Evolutionary conservation across 2,113 vertebrate genomes (phyloP), one percentile per base, ranked within the genome.

Genomic region (Tor tambroides): DNA sequence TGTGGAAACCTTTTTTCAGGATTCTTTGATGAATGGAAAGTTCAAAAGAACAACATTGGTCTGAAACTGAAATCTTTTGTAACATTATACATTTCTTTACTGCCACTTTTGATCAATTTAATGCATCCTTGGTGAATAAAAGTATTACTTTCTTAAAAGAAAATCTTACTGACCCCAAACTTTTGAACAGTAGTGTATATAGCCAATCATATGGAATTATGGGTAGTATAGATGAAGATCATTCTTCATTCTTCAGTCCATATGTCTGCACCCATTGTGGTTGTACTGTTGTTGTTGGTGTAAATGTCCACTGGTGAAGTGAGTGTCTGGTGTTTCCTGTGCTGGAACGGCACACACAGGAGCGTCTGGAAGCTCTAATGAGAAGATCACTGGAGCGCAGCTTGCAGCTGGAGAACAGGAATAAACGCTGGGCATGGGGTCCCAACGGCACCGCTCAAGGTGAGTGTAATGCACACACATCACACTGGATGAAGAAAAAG

Each of bases 331-430:
- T 80, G n/a, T 69, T 65, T 49, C 38, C 41, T 83, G n/a, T 87
- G 21, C 89, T 85, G 75, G 54, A 81, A 83, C n/a, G 83, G 9
- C 59, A 69, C 30, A 43, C 54, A 89, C 92, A 99, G 98, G 97
- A 98, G 89, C 97, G 97, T 41, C 93, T 99, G 88, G 97, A 98
- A 92, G 98, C 98, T 10, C 96, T 99, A 93, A 97, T 99, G 96
- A 96, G 95, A 78, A 92, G 96, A 38, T 97, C 98, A 67, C 91
- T 98, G 88, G 98, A 99, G 93, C 96, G 98, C 78, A 96, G 96
- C 35, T 95, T 98, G 89, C 97, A 97, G 94, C 94, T 98, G 93
- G 98, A 99, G 67, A 96, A 97, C 94, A 97, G 97, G 92, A 94
- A 93, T 87, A 98, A 97, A 90, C 96, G 97, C 87, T 97, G 95